phyloP scores from a whole-genome alignment of 2,113 vertebrate genomes.

The Alethe castanea region DNA sequence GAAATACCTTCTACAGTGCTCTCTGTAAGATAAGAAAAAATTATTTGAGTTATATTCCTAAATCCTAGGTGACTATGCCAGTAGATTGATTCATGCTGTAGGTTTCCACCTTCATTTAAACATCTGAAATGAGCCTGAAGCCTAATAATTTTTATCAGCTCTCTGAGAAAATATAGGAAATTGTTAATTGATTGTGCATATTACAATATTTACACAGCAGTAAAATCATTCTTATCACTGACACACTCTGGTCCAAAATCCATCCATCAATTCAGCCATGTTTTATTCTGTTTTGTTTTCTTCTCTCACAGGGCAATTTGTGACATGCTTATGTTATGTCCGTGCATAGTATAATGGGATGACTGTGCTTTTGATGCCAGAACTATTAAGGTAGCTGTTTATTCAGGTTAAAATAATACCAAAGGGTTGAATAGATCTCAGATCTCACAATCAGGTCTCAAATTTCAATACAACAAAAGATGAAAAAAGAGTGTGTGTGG shows the following conservation, averaged over 20 bases:
- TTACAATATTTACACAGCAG: slow-evolving; percentile 32
- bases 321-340: not conserved
- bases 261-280: not conserved
- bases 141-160: slow-evolving; percentile 46
- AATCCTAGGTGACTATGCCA: slow-evolving; percentile 52
- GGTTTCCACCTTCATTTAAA: slow-evolving; percentile 45
- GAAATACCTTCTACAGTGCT: slow-evolving; percentile 46
- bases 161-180: slow-evolving; percentile 43
- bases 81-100: slow-evolving; percentile 30
- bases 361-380: not conserved
- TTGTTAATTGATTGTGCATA: slow-evolving; percentile 39
- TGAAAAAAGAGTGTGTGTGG: not conserved
- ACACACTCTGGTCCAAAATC: not conserved
- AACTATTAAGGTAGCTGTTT: not conserved
- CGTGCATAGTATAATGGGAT: not conserved
- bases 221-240: slow-evolving; percentile 22
- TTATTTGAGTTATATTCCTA: slow-evolving; percentile 35
- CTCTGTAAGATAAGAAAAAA: slow-evolving; percentile 50
- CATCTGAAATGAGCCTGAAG: not conserved
- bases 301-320: not conserved
- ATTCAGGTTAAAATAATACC: not conserved
- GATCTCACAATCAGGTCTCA: not conserved
- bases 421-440: not conserved
- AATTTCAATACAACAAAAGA: not conserved
- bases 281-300: not conserved